Evolutionary conservation across 1,140 invertebrate species (phyloP).

Genomic region (Zaprionus ghesquierei): DNA sequence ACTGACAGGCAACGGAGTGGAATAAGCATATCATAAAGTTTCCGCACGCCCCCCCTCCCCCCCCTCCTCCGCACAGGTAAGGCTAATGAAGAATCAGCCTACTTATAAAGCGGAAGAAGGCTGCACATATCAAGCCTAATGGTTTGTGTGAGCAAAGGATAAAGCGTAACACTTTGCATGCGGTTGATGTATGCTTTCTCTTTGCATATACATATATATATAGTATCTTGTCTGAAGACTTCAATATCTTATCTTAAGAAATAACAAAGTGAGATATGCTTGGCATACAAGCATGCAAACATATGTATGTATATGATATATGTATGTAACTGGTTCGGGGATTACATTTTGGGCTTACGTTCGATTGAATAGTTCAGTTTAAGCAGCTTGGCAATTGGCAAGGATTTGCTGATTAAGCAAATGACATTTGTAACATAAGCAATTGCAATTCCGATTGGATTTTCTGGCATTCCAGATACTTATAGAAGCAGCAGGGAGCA

Average conservation of each 20-base stretch:
- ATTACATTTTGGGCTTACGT: background rate
- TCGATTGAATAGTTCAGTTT: background rate
- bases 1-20: conserved; percentile 28
- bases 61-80: background rate
- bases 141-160: background rate
- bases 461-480: background rate
- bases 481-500: background rate
- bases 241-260: background rate
- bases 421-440: conserved; percentile 1
- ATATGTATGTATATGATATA: background rate
- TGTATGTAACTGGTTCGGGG: background rate
- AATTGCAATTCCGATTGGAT: background rate
- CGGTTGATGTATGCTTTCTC: background rate
- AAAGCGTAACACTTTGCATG: background rate
- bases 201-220: too few species aligned
- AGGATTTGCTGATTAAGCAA: conserved; percentile 1
- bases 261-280: background rate
- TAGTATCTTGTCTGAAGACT: background rate
- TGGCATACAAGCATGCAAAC: background rate
- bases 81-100: conserved; percentile 49
- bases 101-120: conserved; percentile 3
- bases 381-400: background rate
- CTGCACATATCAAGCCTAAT: conserved; percentile 12
- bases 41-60: background rate
- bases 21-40: conserved; percentile 66